These are phyloP conservation scores for Toxostoma redivivum DNA, from an alignment of 2,113 vertebrate genomes.

Conservation along the genomic window DNA sequence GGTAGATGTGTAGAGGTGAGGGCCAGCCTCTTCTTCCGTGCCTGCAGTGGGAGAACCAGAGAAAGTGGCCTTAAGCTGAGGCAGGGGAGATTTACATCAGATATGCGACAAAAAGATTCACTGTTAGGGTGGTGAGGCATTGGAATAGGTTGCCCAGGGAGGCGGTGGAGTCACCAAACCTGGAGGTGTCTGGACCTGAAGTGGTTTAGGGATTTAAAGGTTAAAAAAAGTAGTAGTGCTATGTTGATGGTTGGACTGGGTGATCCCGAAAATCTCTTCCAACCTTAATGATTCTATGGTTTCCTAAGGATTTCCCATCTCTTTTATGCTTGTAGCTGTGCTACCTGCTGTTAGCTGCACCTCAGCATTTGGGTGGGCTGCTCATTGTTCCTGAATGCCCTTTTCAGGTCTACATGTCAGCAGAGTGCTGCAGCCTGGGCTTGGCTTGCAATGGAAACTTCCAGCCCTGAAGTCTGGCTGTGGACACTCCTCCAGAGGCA, in stretches of 20 bases:
- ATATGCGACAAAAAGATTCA: rapidly evolving
- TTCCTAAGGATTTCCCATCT: background rate
- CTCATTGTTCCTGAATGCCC: background rate
- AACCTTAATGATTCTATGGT: rapidly evolving
- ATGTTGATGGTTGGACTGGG: rapidly evolving
- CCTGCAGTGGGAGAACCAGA: background rate
- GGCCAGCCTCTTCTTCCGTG: rapidly evolving
- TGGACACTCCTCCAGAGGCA: background rate
- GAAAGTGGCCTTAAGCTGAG: background rate
- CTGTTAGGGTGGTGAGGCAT: background rate
- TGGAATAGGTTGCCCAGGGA: background rate
- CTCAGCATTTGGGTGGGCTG: background rate
- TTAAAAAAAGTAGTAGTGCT: background rate
- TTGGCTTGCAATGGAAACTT: background rate
- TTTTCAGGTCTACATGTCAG: background rate
- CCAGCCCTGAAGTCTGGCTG: background rate
- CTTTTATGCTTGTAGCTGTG: background rate
- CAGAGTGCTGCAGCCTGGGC: background rate
- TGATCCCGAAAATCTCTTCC: rapidly evolving
- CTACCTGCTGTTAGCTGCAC: background rate
- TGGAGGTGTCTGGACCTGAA: background rate
- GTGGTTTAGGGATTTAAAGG: background rate
- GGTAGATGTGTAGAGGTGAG: background rate
- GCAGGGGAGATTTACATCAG: background rate
- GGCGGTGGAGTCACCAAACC: background rate